A percentile compares a stretch with the other conserved stretches of the same genome.
Conservation (phyloP, 2,113 vertebrate species). For the Erythrocercus mccallii region DNA sequence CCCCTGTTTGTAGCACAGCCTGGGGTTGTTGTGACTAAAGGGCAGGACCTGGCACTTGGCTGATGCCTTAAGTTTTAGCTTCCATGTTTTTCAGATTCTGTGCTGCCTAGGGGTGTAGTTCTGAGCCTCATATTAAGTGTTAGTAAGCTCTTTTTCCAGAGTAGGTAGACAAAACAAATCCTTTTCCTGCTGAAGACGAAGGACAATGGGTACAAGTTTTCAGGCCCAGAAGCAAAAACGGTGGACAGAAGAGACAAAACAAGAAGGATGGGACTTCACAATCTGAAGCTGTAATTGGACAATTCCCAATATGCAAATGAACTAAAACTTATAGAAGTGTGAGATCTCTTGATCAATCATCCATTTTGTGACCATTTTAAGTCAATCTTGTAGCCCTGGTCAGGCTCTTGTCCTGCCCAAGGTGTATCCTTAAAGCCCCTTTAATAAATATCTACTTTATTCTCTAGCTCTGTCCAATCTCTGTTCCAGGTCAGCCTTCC, state of each 20-base stretch:
- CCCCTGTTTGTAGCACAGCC: accelerated
- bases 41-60: too few relatives aligned
- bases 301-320: not conserved
- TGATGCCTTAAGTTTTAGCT: not conserved
- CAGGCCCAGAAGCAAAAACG: not conserved
- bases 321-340: not conserved
- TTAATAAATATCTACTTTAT: not conserved
- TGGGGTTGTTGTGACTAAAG: not conserved
- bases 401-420: not conserved
- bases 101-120: not conserved
- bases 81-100: not conserved
- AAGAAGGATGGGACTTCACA: not conserved
- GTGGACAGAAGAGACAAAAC: not conserved
- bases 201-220: not conserved
- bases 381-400: not conserved
- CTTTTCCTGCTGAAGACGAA: not conserved
- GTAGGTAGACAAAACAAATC: not conserved
- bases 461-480: not conserved
- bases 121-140: not conserved
- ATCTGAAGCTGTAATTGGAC: not conserved
- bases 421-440: not conserved
- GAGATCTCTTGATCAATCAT: not conserved
- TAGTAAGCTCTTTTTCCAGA: not conserved
- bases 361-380: not conserved
- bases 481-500: not conserved